These are phyloP conservation scores for Uropetala carovei DNA, from an alignment of 2,888 invertebrate species.

Conservation along the genomic window DNA sequence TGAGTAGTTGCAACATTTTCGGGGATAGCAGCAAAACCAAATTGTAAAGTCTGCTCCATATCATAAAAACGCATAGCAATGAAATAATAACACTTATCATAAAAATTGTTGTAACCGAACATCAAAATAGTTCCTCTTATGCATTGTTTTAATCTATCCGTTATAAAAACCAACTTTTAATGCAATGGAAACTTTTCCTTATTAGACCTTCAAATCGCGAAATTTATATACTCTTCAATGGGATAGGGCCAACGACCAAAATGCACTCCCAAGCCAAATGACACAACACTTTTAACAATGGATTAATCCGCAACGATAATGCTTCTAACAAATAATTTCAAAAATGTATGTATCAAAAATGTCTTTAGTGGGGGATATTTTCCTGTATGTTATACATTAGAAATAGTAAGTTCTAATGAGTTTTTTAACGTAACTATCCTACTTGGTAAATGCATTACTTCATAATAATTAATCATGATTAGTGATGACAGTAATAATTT, in stretches of 20 bases:
- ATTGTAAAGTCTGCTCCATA: neutral
- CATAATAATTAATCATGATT: neutral
- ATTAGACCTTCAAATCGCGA: neutral
- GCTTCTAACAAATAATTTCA: neutral
- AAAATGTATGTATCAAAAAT: constrained; percentile 23
- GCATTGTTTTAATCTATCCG: neutral
- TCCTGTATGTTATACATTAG: constrained; percentile 12
- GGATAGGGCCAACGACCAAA: neutral
- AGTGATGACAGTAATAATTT: neutral
- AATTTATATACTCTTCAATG: neutral
- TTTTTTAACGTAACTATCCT: constrained; percentile 22
- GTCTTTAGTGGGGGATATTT: constrained; percentile 36
- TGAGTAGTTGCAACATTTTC: neutral
- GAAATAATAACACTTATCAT: neutral
- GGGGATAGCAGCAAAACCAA: neutral
- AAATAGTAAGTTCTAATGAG: constrained; percentile 12
- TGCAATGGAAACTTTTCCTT: neutral
- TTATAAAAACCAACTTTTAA: neutral
- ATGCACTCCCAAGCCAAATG: neutral
- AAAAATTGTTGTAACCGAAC: neutral
- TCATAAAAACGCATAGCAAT: neutral
- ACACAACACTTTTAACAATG: neutral
- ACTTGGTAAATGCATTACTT: neutral
- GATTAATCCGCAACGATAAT: neutral
- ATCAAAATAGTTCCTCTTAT: neutral